These are phyloP conservation scores for Helicoverpa armigera DNA, from an alignment of 1,140 invertebrate genomes.

Conservation along the genomic window DNA sequence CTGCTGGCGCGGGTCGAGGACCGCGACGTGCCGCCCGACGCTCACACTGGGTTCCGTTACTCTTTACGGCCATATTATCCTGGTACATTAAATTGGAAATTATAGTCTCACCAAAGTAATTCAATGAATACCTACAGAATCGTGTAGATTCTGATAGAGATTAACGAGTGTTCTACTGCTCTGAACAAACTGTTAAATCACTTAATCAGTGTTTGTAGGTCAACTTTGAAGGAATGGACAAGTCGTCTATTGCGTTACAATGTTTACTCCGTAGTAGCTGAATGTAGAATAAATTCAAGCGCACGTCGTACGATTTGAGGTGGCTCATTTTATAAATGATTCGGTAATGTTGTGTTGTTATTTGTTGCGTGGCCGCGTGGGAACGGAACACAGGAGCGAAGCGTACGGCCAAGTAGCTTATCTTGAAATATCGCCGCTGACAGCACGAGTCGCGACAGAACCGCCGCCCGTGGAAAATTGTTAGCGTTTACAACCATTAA, in stretches of 20 bases:
- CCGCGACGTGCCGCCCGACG: constrained; percentile 64
- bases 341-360: constrained; percentile 42
- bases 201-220: constrained; percentile 42
- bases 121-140: constrained; percentile 15
- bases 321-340: constrained; percentile 39
- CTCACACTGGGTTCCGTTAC: constrained; percentile 76
- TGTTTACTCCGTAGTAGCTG: constrained; percentile 26
- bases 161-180: constrained; percentile 21
- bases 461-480: constrained; percentile 59
- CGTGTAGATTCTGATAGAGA: constrained; percentile 27
- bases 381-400: constrained; percentile 64
- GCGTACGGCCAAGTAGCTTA: constrained; percentile 71
- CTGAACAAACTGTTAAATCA: constrained; percentile 29
- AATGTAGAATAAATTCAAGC: constrained; percentile 31
- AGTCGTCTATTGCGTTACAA: constrained; percentile 4
- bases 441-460: constrained; percentile 57
- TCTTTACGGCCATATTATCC: constrained; percentile 68
- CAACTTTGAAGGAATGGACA: constrained; percentile 35
- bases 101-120: constrained; percentile 4
- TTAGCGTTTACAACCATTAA: constrained; percentile 59
- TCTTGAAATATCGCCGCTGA: constrained; percentile 78
- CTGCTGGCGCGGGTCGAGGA: constrained; percentile 70
- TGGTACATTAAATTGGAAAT: constrained; percentile 57
- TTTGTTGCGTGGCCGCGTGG: constrained; percentile 64
- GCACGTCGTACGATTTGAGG: constrained; percentile 17